Conservation (phyloP, 2,888 invertebrate genomes). For the Drosophila nr. perissopoda region DNA sequence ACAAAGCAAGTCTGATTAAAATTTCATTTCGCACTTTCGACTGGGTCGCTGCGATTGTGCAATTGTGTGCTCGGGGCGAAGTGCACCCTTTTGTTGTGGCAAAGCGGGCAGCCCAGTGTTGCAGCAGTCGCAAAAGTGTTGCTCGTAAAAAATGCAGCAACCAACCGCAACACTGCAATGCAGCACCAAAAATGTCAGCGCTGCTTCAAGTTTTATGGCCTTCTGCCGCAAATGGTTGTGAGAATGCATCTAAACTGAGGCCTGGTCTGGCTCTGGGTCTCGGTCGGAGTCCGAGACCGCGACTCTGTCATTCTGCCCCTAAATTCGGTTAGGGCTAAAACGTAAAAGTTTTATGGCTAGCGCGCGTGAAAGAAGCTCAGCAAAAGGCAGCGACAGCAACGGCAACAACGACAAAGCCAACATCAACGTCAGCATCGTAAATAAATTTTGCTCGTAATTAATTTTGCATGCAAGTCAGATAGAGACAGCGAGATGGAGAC, state of each 20-base stretch:
- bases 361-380: conserved; percentile 30
- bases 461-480: conserved; percentile 78
- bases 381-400: conserved; percentile 15
- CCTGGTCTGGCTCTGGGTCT: conserved; percentile 14
- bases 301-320: conserved; percentile 30
- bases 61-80: neutral
- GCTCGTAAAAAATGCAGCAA: conserved; percentile 65
- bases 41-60: conserved; percentile 64
- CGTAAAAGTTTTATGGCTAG: conserved; percentile 76
- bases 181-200: conserved; percentile 73
- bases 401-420: conserved; percentile 16
- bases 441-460: conserved; percentile 74
- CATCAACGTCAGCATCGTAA: conserved; percentile 61
- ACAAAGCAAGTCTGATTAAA: conserved; percentile 60
- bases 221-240: conserved; percentile 48
- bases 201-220: conserved; percentile 64
- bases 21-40: conserved; percentile 73
- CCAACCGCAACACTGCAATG: conserved; percentile 69
- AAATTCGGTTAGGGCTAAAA: conserved; percentile 70
- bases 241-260: conserved; percentile 70
- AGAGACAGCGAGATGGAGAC: conserved; percentile 32
- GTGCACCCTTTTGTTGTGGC: neutral
- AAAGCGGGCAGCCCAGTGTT: conserved; percentile 9
- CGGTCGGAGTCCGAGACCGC: conserved; percentile 8
- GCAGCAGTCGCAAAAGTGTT: conserved; percentile 46